A percentile compares a stretch with the other conserved stretches of the same genome.
Evolutionary conservation across 2,888 invertebrate species (phyloP).

Genomic region (Melinaea marsaeus): DNA sequence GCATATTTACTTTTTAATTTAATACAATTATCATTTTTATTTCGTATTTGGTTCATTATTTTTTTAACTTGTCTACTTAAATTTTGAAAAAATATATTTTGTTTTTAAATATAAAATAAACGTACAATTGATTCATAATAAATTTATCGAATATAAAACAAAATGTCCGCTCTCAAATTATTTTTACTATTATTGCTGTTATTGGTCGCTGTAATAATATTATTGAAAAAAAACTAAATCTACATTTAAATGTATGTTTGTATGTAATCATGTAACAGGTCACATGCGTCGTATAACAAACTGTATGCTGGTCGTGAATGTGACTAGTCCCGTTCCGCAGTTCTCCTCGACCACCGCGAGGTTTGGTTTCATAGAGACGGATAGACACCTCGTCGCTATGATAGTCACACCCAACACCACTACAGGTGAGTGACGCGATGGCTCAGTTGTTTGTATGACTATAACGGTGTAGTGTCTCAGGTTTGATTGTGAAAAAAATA

Average conservation of each 20-base stretch:
- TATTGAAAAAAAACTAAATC: no score
- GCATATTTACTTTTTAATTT: background rate
- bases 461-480: background rate
- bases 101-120: no score
- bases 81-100: no score
- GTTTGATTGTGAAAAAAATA: background rate
- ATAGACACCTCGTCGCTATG: slow-evolving; percentile 85
- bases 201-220: no score
- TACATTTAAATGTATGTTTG: no score
- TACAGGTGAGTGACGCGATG: slow-evolving; percentile 68
- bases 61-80: no score
- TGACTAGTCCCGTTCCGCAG: slow-evolving; percentile 85
- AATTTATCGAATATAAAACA: no score
- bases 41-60: no score
- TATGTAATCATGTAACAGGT: slow-evolving; percentile 56
- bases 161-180: no score
- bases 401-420: slow-evolving; percentile 83
- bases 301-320: slow-evolving; percentile 85
- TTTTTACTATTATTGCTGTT: no score
- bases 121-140: no score
- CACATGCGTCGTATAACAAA: slow-evolving; percentile 84
- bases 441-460: background rate
- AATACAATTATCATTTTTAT: no score
- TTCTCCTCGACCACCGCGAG: slow-evolving; percentile 81
- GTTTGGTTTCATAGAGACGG: slow-evolving; percentile 84